Percentiles rank a stretch among this genome's conserved stretches.
These are phyloP conservation scores for Drosophila repletoides DNA, from an alignment of 1,140 invertebrate genomes.

Conservation along the genomic window DNA sequence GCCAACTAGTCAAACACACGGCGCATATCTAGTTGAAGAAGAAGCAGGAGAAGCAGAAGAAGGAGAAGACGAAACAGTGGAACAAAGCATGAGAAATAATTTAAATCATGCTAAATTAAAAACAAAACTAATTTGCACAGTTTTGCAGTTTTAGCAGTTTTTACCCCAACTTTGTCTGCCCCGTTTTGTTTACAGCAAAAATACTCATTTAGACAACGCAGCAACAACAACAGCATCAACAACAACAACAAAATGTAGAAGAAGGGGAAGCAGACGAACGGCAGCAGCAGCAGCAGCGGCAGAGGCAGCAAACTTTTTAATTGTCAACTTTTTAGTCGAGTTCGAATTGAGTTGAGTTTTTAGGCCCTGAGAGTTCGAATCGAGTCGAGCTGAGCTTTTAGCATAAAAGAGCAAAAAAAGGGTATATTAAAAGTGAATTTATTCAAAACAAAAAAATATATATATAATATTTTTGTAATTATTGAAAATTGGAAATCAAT, in stretches of 20 bases:
- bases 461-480: no score
- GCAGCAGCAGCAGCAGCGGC: conserved; percentile 27
- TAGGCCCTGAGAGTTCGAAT: conserved; percentile 8
- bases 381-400: conserved; percentile 15
- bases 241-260: conserved; percentile 14
- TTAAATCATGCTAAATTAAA: conserved; percentile 59
- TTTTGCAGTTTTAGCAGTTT: conserved; percentile 49
- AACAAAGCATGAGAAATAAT: conserved; percentile 43
- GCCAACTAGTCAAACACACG: conserved; percentile 35
- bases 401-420: conserved; percentile 20
- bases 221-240: conserved; percentile 31
- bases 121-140: conserved; percentile 77
- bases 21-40: background rate
- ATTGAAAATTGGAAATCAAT: no score
- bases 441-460: no score
- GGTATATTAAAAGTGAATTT: no score
- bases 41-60: background rate
- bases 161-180: conserved; percentile 56
- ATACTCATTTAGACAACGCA: conserved; percentile 52
- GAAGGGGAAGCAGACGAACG: conserved; percentile 18
- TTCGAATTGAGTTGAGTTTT: conserved; percentile 17
- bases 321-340: conserved; percentile 75
- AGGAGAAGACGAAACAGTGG: background rate
- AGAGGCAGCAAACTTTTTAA: conserved; percentile 67
- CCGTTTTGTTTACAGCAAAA: conserved; percentile 46